Percentiles rank a stretch among this genome's conserved stretches.
These are phyloP conservation scores for Dicrostonyx torquatus DNA, from an alignment of 2,797 vertebrate species.

Conservation along the genomic window DNA sequence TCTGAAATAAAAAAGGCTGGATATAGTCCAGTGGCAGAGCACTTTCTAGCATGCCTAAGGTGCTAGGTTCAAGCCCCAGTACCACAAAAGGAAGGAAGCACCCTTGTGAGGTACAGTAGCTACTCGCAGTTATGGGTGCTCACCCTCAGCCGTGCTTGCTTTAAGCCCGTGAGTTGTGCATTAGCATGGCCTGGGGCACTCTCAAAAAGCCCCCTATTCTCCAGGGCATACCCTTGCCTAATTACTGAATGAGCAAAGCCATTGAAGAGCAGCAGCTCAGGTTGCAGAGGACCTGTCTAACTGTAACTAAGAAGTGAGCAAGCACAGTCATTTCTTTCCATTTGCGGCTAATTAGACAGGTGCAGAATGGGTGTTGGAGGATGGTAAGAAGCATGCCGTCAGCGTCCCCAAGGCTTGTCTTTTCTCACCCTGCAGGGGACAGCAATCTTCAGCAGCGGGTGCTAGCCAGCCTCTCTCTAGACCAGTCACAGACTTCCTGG, in stretches of 20 bases:
- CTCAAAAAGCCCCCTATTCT: neutral
- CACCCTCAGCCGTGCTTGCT: neutral
- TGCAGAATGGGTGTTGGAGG: neutral
- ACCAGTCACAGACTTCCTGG: neutral
- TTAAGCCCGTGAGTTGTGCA: neutral
- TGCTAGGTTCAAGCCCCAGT: neutral
- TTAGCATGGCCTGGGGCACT: neutral
- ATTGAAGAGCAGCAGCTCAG: neutral
- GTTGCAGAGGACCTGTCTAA: neutral
- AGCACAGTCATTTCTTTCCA: neutral
- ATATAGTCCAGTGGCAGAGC: neutral
- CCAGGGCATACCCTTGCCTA: neutral
- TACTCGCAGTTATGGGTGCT: neutral
- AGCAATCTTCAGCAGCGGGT: neutral
- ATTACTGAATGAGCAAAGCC: neutral
- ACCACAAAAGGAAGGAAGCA: neutral
- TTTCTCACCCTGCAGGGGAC: neutral
- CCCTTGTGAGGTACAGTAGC: neutral
- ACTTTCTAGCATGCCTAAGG: neutral
- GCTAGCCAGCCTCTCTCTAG: constrained; percentile 31
- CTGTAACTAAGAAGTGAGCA: neutral
- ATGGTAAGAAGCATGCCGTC: neutral
- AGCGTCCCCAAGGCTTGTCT: neutral
- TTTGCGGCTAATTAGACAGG: constrained; percentile 34
- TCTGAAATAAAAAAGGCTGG: neutral